phyloP scores from a whole-genome alignment of 2,888 invertebrate species.

The Pediacus dermestoides region DNA sequence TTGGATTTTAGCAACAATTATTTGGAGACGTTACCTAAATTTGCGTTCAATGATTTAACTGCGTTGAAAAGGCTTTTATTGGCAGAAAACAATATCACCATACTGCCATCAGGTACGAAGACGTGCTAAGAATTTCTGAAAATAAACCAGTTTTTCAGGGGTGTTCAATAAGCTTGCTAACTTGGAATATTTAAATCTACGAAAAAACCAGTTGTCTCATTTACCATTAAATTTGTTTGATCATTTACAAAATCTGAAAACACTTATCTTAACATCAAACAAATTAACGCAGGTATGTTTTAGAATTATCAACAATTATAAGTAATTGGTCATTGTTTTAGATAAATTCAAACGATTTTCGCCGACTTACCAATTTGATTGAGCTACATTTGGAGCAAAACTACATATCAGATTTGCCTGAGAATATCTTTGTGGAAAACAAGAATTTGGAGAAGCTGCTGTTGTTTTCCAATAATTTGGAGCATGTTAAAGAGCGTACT shows the following conservation, averaged over 20 bases:
- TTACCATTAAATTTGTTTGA: conserved; percentile 53
- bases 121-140: not conserved
- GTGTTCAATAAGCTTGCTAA: conserved; percentile 55
- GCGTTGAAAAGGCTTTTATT: conserved; percentile 62
- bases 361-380: conserved; percentile 53
- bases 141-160: conserved; percentile 38
- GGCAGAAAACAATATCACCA: conserved; percentile 64
- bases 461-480: conserved; percentile 66
- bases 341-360: conserved; percentile 57
- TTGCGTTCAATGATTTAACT: conserved; percentile 55
- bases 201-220: conserved; percentile 55
- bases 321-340: conserved; percentile 40
- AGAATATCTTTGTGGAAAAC: conserved; percentile 58
- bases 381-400: conserved; percentile 71
- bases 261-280: conserved; percentile 57
- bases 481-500: conserved; percentile 57
- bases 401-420: conserved; percentile 56
- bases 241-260: conserved; percentile 52
- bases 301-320: not conserved
- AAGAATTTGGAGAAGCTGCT: conserved; percentile 62
- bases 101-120: conserved; percentile 53
- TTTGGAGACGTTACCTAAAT: conserved; percentile 58
- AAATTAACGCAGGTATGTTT: conserved; percentile 49
- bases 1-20: conserved; percentile 69
- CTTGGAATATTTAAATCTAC: conserved; percentile 55